Conservation (phyloP, 1,140 invertebrate species). For the Drosophila serrata region DNA sequence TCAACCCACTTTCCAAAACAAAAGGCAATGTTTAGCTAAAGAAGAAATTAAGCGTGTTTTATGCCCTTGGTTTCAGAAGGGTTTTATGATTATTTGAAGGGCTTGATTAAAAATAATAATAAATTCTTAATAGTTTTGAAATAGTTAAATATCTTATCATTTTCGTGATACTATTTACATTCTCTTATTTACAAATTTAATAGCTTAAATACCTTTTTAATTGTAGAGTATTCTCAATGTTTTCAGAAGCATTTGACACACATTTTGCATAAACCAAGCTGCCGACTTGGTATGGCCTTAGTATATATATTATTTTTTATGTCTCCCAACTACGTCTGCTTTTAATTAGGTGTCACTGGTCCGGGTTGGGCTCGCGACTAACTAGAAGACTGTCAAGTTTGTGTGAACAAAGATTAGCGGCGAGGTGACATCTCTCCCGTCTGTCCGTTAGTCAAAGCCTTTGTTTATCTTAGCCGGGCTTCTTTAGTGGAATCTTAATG, state of each 20-base stretch:
- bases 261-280: neutral
- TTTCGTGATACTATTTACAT: neutral
- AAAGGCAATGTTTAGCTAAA: conserved; percentile 32
- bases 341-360: conserved; percentile 58
- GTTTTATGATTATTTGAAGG: neutral
- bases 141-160: neutral
- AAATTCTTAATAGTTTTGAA: neutral
- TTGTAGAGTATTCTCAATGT: neutral
- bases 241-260: conserved; percentile 14
- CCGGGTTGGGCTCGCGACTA: conserved; percentile 14
- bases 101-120: neutral
- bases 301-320: conserved; percentile 8
- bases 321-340: conserved; percentile 3
- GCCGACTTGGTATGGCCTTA: conserved; percentile 7
- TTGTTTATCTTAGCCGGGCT: conserved; percentile 55
- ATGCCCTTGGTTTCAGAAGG: conserved; percentile 22
- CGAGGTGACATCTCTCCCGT: conserved; percentile 46
- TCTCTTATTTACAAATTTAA: neutral
- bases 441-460: conserved; percentile 57
- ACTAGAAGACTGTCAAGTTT: conserved; percentile 45
- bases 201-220: neutral
- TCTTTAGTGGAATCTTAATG: conserved; percentile 47
- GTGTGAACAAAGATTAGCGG: conserved; percentile 68
- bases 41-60: neutral
- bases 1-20: conserved; percentile 56